These are phyloP conservation scores for Pocillopora grandis DNA, from an alignment of 92 coral and sea anemone genomes.

Conservation along the genomic window DNA sequence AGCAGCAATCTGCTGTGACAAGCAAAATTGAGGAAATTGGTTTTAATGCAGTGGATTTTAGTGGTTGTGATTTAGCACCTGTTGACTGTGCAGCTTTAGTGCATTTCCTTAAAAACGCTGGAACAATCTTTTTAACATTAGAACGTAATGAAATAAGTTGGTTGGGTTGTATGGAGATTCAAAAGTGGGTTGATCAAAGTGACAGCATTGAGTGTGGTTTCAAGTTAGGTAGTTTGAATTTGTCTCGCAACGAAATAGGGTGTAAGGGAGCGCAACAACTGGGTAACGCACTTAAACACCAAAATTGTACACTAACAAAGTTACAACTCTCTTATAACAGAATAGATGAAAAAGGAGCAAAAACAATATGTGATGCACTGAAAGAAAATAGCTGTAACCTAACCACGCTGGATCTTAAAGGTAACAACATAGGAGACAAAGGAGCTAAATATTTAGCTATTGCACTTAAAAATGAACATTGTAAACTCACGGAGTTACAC, in stretches of 20 bases:
- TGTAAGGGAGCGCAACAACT: not conserved
- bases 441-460: too few species aligned
- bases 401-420: too few species aligned
- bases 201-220: not conserved
- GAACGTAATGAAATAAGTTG: not conserved
- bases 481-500: too few species aligned
- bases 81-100: slow-evolving; percentile 6
- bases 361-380: not conserved
- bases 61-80: not conserved
- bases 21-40: not conserved
- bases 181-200: not conserved
- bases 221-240: not conserved
- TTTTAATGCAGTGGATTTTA: slow-evolving; percentile 21
- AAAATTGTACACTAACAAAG: not conserved
- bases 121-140: not conserved
- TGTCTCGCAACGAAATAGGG: not conserved
- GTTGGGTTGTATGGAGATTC: slow-evolving; percentile 8
- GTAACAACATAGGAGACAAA: too few species aligned
- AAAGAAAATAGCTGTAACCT: not conserved
- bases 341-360: not conserved
- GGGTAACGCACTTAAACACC: not conserved
- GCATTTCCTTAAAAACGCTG: not conserved
- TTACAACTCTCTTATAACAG: not conserved
- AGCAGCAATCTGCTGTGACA: not conserved
- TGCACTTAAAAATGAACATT: too few species aligned